A percentile compares a stretch with the other conserved stretches of the same genome.
Conservation (phyloP, 2,113 vertebrate species). For the Ranitomeya imitator region DNA sequence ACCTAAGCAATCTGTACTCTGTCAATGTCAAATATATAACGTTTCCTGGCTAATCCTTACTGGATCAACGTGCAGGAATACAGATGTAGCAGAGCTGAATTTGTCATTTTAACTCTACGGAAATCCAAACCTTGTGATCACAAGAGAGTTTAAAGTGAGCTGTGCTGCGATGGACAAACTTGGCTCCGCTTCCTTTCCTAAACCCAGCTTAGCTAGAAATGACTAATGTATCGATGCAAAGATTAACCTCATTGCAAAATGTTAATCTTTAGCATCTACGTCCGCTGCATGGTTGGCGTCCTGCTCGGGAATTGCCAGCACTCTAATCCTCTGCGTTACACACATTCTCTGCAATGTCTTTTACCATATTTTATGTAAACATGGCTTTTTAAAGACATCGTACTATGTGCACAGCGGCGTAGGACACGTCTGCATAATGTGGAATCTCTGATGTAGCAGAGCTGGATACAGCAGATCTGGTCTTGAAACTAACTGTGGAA, state of each 20-base stretch:
- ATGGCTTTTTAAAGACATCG: conserved; percentile 3
- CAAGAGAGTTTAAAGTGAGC: too few relatives aligned
- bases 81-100: too few relatives aligned
- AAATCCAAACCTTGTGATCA: too few relatives aligned
- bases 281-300: too few relatives aligned
- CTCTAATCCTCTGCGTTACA: neutral
- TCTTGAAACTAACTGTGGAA: too few relatives aligned
- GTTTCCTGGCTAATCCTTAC: too few relatives aligned
- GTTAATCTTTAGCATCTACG: neutral
- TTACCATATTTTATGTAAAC: neutral
- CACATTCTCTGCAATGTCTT: conserved; percentile 11
- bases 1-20: too few relatives aligned
- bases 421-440: neutral
- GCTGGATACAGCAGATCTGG: neutral
- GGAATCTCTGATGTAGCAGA: neutral
- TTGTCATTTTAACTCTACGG: too few relatives aligned
- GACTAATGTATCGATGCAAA: neutral
- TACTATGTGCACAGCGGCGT: neutral
- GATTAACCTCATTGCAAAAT: neutral
- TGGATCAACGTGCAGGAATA: too few relatives aligned
- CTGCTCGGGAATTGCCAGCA: neutral
- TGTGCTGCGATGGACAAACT: neutral
- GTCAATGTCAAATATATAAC: too few relatives aligned
- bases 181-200: neutral
- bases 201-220: neutral